A percentile compares a stretch with the other conserved stretches of the same genome.
These are phyloP conservation scores for Dendrolimus pini DNA, from an alignment of 2,888 invertebrate genomes.

Conservation along the genomic window DNA sequence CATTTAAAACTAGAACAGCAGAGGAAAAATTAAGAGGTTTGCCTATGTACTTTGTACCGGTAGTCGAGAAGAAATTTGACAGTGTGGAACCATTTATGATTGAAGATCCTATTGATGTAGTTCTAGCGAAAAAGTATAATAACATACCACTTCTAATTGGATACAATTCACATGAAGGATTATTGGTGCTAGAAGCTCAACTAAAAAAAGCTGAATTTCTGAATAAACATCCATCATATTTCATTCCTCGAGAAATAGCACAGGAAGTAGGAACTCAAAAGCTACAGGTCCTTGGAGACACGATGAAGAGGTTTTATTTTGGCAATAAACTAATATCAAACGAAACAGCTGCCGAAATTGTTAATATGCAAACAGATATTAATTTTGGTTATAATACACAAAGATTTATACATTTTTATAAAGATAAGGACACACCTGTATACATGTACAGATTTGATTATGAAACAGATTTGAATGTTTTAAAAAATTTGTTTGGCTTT, in stretches of 20 bases:
- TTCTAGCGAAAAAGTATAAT: slow-evolving; percentile 30
- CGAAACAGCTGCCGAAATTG: slow-evolving; percentile 24
- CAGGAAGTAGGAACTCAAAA: slow-evolving; percentile 23
- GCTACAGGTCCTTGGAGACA: slow-evolving; percentile 32
- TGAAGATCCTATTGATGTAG: slow-evolving; percentile 29
- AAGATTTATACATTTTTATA: slow-evolving; percentile 37
- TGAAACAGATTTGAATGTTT: slow-evolving; percentile 42
- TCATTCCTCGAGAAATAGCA: slow-evolving; percentile 38
- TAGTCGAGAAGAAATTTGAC: slow-evolving; percentile 39
- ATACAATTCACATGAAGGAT: slow-evolving; percentile 44
- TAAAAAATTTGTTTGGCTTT: slow-evolving; percentile 29
- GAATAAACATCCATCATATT: slow-evolving; percentile 32
- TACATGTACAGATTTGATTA: slow-evolving; percentile 47
- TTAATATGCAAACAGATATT: slow-evolving; percentile 33
- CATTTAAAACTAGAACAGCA: slow-evolving; percentile 27
- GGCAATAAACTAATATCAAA: slow-evolving; percentile 25
- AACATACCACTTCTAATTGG: slow-evolving; percentile 44
- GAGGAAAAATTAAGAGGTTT: slow-evolving; percentile 40
- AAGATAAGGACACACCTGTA: slow-evolving; percentile 20
- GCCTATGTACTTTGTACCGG: slow-evolving; percentile 42
- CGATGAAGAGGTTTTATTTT: slow-evolving; percentile 38
- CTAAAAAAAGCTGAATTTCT: slow-evolving; percentile 25
- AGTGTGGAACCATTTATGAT: slow-evolving; percentile 35
- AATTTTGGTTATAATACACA: slow-evolving; percentile 37
- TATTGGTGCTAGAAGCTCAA: slow-evolving; percentile 27